phyloP scores from a whole-genome alignment of 1,140 invertebrate species.

The Tetramorium simillimum region DNA sequence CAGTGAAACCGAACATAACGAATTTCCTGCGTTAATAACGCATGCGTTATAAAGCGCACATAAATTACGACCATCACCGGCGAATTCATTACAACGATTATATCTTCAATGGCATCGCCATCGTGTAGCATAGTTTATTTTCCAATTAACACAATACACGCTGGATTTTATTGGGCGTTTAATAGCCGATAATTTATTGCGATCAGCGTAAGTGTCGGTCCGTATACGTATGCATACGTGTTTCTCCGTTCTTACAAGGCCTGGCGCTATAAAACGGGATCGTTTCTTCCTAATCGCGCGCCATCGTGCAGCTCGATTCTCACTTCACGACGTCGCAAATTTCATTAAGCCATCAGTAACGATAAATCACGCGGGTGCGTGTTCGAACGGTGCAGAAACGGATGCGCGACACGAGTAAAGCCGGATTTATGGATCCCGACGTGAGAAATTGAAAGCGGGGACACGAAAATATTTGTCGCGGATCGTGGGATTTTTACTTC shows the following conservation, averaged over 20 bases:
- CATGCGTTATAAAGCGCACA: neutral
- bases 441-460: conserved; percentile 18
- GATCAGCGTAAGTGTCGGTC: neutral
- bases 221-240: neutral
- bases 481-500: conserved; percentile 39
- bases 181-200: conserved; percentile 40
- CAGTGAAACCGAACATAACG: neutral
- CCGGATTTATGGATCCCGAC: conserved; percentile 21
- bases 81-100: conserved; percentile 11
- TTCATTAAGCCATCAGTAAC: conserved; percentile 36
- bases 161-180: neutral
- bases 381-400: neutral
- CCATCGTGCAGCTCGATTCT: neutral
- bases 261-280: neutral
- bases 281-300: neutral
- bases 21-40: conserved; percentile 5
- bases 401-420: conserved; percentile 12
- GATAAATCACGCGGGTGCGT: conserved; percentile 31
- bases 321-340: conserved; percentile 5
- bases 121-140: neutral
- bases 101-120: neutral
- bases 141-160: conserved; percentile 35
- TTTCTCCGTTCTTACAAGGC: neutral
- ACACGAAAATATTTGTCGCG: conserved; percentile 25
- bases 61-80: conserved; percentile 28